These are phyloP conservation scores for Drosophila testacea DNA, from an alignment of 2,888 invertebrate species.

Conservation along the genomic window DNA sequence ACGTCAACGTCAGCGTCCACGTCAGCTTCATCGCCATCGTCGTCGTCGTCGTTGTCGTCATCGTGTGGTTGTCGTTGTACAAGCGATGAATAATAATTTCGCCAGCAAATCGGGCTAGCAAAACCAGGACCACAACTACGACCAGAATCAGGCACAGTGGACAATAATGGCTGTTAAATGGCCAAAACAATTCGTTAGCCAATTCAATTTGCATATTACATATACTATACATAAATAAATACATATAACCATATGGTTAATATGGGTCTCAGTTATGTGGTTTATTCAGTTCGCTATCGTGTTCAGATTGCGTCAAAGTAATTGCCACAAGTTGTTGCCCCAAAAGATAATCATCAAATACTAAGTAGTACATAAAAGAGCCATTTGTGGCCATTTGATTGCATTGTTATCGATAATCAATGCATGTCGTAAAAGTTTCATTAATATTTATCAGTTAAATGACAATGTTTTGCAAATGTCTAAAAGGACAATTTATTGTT, in stretches of 20 bases:
- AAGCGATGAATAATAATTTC: slow-evolving; percentile 80
- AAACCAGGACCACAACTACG: slow-evolving; percentile 6
- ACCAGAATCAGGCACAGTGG: slow-evolving; percentile 60
- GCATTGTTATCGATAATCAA: slow-evolving; percentile 34
- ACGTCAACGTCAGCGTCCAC: slow-evolving; percentile 7
- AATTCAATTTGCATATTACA: slow-evolving; percentile 57
- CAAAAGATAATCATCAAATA: slow-evolving; percentile 13
- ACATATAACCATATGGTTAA: slow-evolving; percentile 27
- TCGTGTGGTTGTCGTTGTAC: slow-evolving; percentile 49
- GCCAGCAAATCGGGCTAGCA: slow-evolving; percentile 48
- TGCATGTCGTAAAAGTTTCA: neutral
- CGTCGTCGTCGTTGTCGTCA: slow-evolving; percentile 33
- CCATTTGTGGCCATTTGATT: slow-evolving; percentile 37
- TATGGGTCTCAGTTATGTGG: slow-evolving; percentile 10
- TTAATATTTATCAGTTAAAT: neutral
- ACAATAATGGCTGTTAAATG: slow-evolving; percentile 71
- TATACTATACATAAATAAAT: slow-evolving; percentile 7
- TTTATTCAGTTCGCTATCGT: slow-evolving; percentile 20
- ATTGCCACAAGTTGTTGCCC: slow-evolving; percentile 35
- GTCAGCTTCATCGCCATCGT: slow-evolving; percentile 15
- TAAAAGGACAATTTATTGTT: neutral
- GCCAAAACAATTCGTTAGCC: slow-evolving; percentile 63
- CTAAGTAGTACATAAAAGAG: slow-evolving; percentile 30
- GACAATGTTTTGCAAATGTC: neutral
- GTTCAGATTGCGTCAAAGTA: slow-evolving; percentile 54